Evolutionary conservation across 2,888 invertebrate genomes (phyloP).

Genomic region (Pimpla rufipes): DNA sequence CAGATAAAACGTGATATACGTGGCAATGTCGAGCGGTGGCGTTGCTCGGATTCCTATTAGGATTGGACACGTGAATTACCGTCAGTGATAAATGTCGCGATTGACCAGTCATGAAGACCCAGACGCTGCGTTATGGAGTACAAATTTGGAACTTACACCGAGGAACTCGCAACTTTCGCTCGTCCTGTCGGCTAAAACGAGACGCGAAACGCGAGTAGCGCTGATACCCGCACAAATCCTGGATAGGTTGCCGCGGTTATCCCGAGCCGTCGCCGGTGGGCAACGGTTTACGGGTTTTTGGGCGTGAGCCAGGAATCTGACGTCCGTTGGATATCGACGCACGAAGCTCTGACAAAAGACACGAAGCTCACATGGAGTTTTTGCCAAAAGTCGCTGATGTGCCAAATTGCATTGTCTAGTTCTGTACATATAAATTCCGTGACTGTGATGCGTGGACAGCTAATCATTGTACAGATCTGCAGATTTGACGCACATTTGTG

Average conservation of each 20-base stretch:
- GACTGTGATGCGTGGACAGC: no score
- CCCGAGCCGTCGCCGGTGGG: not conserved
- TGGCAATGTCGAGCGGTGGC: constrained; percentile 24
- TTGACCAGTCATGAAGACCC: constrained; percentile 7
- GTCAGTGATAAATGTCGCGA: constrained; percentile 31
- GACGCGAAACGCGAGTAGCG: no score
- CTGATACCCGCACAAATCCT: not conserved
- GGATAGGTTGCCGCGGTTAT: not conserved
- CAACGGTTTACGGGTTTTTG: not conserved
- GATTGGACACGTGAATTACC: constrained; percentile 55
- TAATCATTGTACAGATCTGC: no score
- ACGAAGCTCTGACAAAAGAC: no score
- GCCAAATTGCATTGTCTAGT: not conserved
- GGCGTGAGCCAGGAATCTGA: not conserved
- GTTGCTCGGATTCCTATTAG: constrained; percentile 39
- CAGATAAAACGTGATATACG: constrained; percentile 22
- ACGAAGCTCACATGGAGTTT: no score
- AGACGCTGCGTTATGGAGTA: no score
- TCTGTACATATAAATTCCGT: no score
- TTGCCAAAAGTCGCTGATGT: not conserved
- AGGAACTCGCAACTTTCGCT: no score
- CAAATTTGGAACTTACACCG: not conserved
- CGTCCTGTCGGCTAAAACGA: no score
- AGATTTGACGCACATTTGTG: no score
- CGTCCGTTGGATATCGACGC: not conserved